phyloP scores from a whole-genome alignment of 2,113 vertebrate genomes.

The Chaetops frenatus region DNA sequence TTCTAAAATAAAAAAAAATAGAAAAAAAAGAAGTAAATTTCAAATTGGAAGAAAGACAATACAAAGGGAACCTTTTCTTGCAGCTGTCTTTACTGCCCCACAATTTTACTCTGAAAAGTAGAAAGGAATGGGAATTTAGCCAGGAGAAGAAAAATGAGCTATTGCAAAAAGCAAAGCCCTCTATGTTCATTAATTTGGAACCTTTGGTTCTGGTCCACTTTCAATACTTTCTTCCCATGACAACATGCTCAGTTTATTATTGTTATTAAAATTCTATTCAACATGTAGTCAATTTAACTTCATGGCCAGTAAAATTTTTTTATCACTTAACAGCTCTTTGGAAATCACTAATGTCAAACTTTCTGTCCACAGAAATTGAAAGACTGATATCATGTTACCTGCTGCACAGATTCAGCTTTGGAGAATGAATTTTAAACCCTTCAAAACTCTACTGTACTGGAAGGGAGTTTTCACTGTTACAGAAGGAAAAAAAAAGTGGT shows the following conservation, averaged over 20 bases:
- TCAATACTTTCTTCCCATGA: background rate
- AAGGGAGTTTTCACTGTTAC: background rate
- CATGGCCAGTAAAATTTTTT: background rate
- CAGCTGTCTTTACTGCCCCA: background rate
- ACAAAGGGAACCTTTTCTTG: background rate
- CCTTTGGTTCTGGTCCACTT: conserved; percentile 4
- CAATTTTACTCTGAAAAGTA: background rate
- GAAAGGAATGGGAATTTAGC: background rate
- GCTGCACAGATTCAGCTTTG: background rate
- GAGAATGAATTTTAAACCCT: background rate
- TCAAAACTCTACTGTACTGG: background rate
- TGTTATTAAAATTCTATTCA: background rate
- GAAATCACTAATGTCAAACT: background rate
- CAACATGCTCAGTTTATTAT: background rate
- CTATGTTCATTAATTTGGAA: background rate
- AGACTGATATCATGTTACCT: background rate
- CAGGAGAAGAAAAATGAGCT: background rate
- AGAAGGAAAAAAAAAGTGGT: background rate
- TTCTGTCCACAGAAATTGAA: background rate
- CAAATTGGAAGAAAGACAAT: background rate
- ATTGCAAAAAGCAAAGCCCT: background rate
- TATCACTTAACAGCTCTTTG: background rate
- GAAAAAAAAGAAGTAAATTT: background rate
- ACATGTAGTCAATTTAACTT: background rate
- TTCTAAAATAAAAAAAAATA: background rate